Percentiles rank a stretch among this genome's conserved stretches.
Conservation (phyloP, 2,113 vertebrate genomes). For the Plotosus lineatus region DNA sequence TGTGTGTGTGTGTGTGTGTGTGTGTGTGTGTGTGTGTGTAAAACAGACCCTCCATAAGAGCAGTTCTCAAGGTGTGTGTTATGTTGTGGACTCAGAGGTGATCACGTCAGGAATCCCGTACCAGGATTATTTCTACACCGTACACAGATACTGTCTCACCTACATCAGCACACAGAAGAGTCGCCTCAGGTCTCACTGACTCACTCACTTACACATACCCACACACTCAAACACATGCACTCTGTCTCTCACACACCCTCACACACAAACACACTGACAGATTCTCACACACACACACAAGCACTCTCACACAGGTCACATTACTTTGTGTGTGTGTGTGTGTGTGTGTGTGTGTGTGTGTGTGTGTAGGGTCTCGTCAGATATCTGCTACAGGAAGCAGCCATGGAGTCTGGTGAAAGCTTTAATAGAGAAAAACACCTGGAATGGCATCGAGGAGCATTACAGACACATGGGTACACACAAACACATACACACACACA, state of each 20-base stretch:
- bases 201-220: constrained; percentile 9
- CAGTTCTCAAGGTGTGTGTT: constrained; percentile 78
- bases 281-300: neutral
- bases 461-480: constrained; percentile 85
- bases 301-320: neutral
- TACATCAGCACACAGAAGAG: constrained; percentile 83
- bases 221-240: neutral
- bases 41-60: constrained; percentile 74
- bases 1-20: constrained; percentile 3
- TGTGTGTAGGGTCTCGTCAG: constrained; percentile 80
- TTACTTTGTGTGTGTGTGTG: constrained; percentile 8
- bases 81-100: constrained; percentile 86
- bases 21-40: constrained; percentile 29
- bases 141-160: constrained; percentile 88
- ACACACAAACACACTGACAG: neutral
- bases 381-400: constrained; percentile 91
- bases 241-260: too few species aligned
- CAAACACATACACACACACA: constrained; percentile 21
- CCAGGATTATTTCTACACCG: constrained; percentile 91
- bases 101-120: constrained; percentile 90
- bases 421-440: constrained; percentile 88
- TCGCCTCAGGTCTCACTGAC: constrained; percentile 77
- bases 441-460: constrained; percentile 88
- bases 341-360: constrained; percentile 20
- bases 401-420: constrained; percentile 89